Conservation (phyloP, 30 jellyfish, hydroid and myxozoan genomes). For the Aurelia aurita complex sp. Pacific region DNA sequence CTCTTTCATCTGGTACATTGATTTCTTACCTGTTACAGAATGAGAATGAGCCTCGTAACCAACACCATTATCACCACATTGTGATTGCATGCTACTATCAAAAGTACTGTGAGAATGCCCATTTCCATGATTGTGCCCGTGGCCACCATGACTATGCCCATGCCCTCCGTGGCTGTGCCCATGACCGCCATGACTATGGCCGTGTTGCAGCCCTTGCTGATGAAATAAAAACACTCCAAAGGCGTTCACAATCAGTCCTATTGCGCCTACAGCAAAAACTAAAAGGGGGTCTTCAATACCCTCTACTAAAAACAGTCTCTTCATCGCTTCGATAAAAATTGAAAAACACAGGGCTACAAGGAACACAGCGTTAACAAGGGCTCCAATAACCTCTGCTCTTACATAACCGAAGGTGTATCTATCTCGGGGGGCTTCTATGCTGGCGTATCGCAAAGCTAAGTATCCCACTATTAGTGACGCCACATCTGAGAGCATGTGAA, state of each 20-base stretch:
- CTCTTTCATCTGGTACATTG: no score
- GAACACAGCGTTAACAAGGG: conserved; percentile 95
- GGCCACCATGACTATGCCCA: conserved; percentile 79
- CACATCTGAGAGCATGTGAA: conserved; percentile 98
- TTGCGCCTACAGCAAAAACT: conserved; percentile 91
- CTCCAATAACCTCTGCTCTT: conserved; percentile 98
- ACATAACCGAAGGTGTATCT: conserved; percentile 96
- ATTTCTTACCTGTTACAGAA: conserved; percentile 53
- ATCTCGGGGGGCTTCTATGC: conserved; percentile 69
- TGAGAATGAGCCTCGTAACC: conserved; percentile 63
- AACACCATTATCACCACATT: conserved; percentile 24
- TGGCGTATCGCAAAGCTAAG: conserved; percentile 80
- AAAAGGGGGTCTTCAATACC: conserved; percentile 88
- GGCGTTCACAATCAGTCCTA: conserved; percentile 93
- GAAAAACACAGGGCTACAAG: conserved; percentile 98
- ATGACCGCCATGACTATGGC: conserved; percentile 91
- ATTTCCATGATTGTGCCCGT: conserved; percentile 53
- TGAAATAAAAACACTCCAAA: conserved; percentile 95
- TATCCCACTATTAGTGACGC: conserved; percentile 96
- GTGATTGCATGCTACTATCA: not conserved
- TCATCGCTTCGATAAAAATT: conserved; percentile 85
- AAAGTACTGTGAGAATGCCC: conserved; percentile 25
- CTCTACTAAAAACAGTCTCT: conserved; percentile 82
- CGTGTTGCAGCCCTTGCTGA: conserved; percentile 97
- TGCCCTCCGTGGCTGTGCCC: conserved; percentile 81